Evolutionary conservation across 2,113 vertebrate genomes (phyloP).

Genomic region (Chlamydotis undulata): DNA sequence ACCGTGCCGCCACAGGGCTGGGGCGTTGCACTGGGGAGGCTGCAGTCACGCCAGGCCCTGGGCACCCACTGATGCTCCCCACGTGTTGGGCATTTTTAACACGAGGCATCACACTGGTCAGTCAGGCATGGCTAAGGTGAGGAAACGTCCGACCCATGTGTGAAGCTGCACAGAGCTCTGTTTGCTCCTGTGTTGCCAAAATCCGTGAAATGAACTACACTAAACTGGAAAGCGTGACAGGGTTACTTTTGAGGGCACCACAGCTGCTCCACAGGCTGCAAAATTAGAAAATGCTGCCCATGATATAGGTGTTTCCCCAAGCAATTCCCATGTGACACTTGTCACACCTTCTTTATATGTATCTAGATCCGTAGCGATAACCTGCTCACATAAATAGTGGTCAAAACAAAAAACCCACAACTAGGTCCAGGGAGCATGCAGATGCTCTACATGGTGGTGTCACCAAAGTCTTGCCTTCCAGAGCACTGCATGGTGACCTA

Average conservation of each 20-base stretch:
- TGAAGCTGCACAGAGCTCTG: background rate
- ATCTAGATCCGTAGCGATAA: background rate
- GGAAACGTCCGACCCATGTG: background rate
- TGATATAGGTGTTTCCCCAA: background rate
- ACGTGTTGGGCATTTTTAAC: background rate
- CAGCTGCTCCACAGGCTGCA: background rate
- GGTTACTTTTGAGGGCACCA: background rate
- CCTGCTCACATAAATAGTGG: background rate
- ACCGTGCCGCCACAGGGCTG: fast-evolving
- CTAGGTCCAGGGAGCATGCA: background rate
- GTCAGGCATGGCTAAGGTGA: background rate
- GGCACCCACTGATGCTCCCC: background rate
- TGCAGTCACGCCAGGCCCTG: background rate
- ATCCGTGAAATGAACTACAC: fast-evolving
- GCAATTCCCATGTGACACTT: background rate
- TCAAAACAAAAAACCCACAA: fast-evolving
- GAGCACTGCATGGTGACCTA: background rate
- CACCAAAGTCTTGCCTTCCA: background rate
- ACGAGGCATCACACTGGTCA: fast-evolving
- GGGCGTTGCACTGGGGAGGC: background rate
- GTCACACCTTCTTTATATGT: background rate
- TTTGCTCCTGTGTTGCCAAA: background rate
- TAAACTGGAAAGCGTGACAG: background rate
- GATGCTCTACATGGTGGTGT: background rate
- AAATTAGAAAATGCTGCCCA: background rate